Evolutionary conservation across 2,888 invertebrate genomes (phyloP), one percentile per base, ranked within the genome.

Genomic region (Ennomos erosarius): DNA sequence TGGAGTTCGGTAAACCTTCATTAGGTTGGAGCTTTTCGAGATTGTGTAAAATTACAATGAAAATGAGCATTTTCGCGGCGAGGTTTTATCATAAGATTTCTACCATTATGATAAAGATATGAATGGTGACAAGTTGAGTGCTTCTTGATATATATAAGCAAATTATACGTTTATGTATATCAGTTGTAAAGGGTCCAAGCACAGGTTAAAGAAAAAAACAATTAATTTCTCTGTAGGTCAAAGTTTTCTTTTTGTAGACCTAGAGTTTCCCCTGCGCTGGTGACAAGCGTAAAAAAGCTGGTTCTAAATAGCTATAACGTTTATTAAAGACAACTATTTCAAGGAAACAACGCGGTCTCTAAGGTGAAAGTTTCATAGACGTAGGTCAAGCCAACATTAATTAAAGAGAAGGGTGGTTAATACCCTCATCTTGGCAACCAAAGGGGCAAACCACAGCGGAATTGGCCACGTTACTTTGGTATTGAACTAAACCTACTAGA

Each of bases 341-440:
- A 47, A 46, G 13, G 44, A 4, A 55, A 52, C 53, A 51, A 61
- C 44, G 45, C 48, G 44, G 55, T 49, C 39, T 55, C 43, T 34
- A 62, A 64, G 65, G 67, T 65, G 71, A 75, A 81, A 82, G 81
- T 84, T 79, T 6, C 6, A 26, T 26, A 74, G 78, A 74, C 74
- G 67, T 66, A 78, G 83, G 84, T 85, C 85, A 85, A 84, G 78
- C 76, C 78, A 69, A 73, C 76, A 85, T 86, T 87, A 87, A 87
- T 86, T 85, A 85, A 78, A 76, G 78, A 78, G 70, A 73, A 79
- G 75, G 75, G 64, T 67, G 73, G 69, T 47, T 63, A 61, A 63
- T 65, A 68, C 65, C 65, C 67, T 61, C 62, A 59, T 67, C 68
- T 68, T 67, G 53, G 49, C 44, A 54, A 60, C 63, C 64, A 56